These are phyloP conservation scores for Lepidocyrtinus sp. DNA, from an alignment of 2,888 invertebrate genomes.

Conservation along the genomic window DNA sequence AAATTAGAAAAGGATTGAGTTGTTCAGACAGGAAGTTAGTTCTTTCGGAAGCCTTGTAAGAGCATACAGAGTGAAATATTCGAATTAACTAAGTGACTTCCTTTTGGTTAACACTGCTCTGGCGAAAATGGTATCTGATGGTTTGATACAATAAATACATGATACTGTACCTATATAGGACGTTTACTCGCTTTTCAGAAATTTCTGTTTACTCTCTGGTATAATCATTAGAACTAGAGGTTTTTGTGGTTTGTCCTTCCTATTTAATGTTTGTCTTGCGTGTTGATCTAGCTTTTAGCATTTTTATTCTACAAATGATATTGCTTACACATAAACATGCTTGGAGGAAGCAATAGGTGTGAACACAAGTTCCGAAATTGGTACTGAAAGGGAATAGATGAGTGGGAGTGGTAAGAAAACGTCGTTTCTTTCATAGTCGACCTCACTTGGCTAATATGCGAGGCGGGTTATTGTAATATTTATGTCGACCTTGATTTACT, in stretches of 20 bases:
- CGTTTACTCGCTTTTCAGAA: too few species aligned
- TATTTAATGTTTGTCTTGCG: constrained; percentile 21
- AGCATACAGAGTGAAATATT: neutral
- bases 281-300: constrained; percentile 11
- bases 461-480: neutral
- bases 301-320: neutral
- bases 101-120: too few species aligned
- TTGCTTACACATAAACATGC: too few species aligned
- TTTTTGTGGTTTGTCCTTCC: constrained; percentile 28
- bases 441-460: neutral
- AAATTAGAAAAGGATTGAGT: neutral
- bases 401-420: constrained; percentile 1
- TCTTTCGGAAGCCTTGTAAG: neutral
- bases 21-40: neutral
- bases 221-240: constrained; percentile 9
- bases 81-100: too few species aligned
- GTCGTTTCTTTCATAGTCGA: neutral
- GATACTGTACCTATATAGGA: too few species aligned
- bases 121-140: neutral
- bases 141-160: neutral
- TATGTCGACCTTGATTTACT: neutral
- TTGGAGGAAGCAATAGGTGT: too few species aligned
- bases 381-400: too few species aligned
- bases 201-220: neutral
- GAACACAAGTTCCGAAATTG: too few species aligned